Percentiles rank a stretch among this genome's conserved stretches.
Conservation (phyloP, 2,113 vertebrate genomes). For the Equus przewalskii region DNA sequence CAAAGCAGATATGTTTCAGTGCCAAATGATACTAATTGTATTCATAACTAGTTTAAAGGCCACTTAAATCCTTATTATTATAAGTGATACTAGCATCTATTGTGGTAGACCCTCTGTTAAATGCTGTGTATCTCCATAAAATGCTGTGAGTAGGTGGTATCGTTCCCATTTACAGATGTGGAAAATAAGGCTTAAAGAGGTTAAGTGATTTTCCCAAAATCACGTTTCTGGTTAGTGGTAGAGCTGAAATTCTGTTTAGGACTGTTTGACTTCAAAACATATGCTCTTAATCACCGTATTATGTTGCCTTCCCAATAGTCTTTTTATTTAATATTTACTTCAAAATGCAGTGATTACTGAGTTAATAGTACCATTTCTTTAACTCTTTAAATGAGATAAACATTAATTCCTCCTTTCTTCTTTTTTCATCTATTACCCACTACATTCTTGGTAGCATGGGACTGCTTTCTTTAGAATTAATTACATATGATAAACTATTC, state of each 20-base stretch:
- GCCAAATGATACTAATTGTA: not conserved
- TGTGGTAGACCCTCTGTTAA: not conserved
- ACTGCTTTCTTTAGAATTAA: constrained; percentile 15
- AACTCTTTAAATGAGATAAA: constrained; percentile 5
- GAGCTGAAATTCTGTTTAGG: not conserved
- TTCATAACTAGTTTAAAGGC: constrained; percentile 16
- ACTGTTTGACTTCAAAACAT: not conserved
- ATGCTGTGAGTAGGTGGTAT: not conserved
- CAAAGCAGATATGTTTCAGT: constrained; percentile 27
- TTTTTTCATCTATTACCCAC: not conserved
- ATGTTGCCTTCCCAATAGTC: not conserved
- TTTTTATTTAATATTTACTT: constrained; percentile 49
- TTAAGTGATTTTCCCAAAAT: not conserved
- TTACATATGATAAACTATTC: not conserved
- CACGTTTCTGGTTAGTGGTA: not conserved
- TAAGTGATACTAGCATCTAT: not conserved
- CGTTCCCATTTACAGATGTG: constrained; percentile 32
- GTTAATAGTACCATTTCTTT: not conserved
- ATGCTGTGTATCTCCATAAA: constrained; percentile 56
- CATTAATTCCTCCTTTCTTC: not conserved
- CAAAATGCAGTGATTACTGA: not conserved
- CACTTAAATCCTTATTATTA: not conserved
- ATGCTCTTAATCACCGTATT: not conserved
- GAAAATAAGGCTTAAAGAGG: constrained; percentile 43
- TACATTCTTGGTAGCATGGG: not conserved